Evolutionary conservation across 2,888 invertebrate species (phyloP).

Genomic region (Ophonus ardosiacus): DNA sequence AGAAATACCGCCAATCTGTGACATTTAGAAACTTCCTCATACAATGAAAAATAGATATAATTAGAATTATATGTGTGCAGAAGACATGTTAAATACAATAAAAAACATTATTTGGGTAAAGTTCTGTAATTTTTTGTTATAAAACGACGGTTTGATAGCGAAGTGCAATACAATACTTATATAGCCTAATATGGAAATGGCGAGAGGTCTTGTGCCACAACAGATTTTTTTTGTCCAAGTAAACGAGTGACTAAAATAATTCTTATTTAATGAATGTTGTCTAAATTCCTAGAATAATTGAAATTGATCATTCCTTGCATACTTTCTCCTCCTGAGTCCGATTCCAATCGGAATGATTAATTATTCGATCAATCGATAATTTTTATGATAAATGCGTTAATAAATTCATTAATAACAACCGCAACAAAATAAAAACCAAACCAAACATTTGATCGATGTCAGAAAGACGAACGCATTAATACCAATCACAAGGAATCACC

Average conservation of each 20-base stretch:
- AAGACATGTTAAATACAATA: too few species aligned
- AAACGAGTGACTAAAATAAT: background rate
- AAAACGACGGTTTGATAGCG: too few species aligned
- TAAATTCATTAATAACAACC: slow-evolving; percentile 63
- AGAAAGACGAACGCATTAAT: slow-evolving; percentile 57
- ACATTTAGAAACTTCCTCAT: too few species aligned
- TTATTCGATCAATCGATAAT: slow-evolving; percentile 55
- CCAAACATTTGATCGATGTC: slow-evolving; percentile 51
- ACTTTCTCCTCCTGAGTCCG: slow-evolving; percentile 17
- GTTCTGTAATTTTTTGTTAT: too few species aligned
- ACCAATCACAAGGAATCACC: slow-evolving; percentile 49
- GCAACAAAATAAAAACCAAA: slow-evolving; percentile 54
- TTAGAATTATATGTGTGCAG: too few species aligned
- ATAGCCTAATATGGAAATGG: too few species aligned
- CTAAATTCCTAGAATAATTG: slow-evolving; percentile 32
- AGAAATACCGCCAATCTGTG: too few species aligned
- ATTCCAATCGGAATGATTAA: slow-evolving; percentile 53
- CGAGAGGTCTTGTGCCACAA: too few species aligned
- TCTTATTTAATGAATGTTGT: background rate
- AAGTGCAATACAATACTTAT: too few species aligned
- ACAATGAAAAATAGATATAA: too few species aligned
- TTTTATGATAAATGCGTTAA: slow-evolving; percentile 64
- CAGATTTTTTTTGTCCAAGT: background rate
- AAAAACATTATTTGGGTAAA: too few species aligned
- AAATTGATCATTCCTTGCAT: slow-evolving; percentile 53